These are phyloP conservation scores for Bombus cullumanus DNA, from an alignment of 1,140 invertebrate genomes.

Conservation along the genomic window DNA sequence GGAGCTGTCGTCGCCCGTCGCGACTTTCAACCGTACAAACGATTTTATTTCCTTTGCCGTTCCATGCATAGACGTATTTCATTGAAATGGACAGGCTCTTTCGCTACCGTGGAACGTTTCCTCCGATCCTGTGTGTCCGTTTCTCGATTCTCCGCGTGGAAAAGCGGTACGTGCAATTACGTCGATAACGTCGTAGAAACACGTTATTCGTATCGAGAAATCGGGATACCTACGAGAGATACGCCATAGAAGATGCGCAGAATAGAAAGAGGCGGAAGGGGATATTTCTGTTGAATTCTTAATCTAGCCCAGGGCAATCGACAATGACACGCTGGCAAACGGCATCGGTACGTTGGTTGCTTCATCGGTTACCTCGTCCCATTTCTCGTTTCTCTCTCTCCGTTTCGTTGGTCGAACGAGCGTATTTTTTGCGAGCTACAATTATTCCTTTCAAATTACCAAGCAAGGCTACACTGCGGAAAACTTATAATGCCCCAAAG, in stretches of 20 bases:
- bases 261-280: constrained; percentile 1
- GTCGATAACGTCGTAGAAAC: background rate
- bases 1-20: constrained; percentile 38
- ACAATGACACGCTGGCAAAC: constrained; percentile 78
- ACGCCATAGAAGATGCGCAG: no score
- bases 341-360: constrained; percentile 65
- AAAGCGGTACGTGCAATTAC: background rate
- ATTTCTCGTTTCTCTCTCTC: background rate
- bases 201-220: background rate
- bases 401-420: constrained; percentile 68
- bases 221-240: background rate
- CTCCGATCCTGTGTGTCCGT: no score
- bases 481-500: constrained; percentile 69
- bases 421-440: constrained; percentile 77
- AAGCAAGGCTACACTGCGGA: constrained; percentile 68
- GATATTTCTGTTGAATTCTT: constrained; percentile 46
- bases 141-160: background rate
- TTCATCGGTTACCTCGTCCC: background rate
- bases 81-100: constrained; percentile 27
- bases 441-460: constrained; percentile 79
- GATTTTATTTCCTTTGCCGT: constrained; percentile 36
- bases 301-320: constrained; percentile 68
- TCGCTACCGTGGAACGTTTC: constrained; percentile 4
- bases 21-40: constrained; percentile 27
- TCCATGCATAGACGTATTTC: constrained; percentile 24